These are phyloP conservation scores for Hyppa rectilinea DNA, from an alignment of 2,888 invertebrate species.

Conservation along the genomic window DNA sequence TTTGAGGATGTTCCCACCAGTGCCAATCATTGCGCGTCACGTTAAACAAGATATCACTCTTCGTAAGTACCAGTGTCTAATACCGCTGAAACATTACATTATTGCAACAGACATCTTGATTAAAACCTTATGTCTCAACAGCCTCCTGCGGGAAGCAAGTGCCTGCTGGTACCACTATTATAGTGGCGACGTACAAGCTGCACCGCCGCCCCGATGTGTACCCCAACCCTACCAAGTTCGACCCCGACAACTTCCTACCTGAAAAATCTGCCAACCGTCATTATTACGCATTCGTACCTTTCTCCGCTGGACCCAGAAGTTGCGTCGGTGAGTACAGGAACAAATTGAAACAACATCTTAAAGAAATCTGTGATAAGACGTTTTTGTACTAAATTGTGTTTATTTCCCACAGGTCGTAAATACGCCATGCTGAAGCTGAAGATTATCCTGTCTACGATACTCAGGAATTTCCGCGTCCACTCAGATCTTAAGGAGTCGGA, in stretches of 20 bases:
- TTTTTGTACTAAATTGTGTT: conserved; percentile 25
- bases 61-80: conserved; percentile 83
- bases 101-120: not conserved
- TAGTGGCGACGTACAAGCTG: conserved; percentile 92
- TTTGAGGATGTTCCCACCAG: conserved; percentile 94
- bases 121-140: conserved; percentile 63
- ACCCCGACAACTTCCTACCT: conserved; percentile 96
- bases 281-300: conserved; percentile 95
- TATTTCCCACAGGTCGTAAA: conserved; percentile 92
- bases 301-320: conserved; percentile 95
- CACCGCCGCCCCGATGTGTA: conserved; percentile 94
- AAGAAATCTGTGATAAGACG: not conserved
- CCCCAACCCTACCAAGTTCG: conserved; percentile 94
- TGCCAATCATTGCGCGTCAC: conserved; percentile 94
- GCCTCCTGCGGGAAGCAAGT: conserved; percentile 92
- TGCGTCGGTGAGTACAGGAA: conserved; percentile 92
- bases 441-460: conserved; percentile 93
- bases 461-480: conserved; percentile 93
- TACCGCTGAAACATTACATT: not conserved
- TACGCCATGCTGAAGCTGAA: conserved; percentile 95
- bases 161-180: conserved; percentile 93
- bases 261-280: conserved; percentile 94
- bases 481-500: conserved; percentile 93
- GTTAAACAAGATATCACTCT: conserved; percentile 93
- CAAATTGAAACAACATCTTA: not conserved